phyloP scores from a whole-genome alignment of 2,113 vertebrate genomes.

The Sebastes schlegelii region DNA sequence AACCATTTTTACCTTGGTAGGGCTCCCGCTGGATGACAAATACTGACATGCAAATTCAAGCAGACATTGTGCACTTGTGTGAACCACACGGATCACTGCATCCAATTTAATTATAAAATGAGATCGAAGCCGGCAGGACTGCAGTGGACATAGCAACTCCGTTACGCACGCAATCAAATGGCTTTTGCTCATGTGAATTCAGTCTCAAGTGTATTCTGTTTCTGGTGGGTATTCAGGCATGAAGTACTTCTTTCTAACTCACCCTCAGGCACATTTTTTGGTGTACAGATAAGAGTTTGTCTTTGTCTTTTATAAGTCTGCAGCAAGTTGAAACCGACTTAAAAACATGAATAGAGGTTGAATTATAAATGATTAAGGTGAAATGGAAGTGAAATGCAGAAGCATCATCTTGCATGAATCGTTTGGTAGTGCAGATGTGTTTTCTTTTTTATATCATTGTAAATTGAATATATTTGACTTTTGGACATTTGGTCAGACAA shows the following conservation, averaged over 20 bases:
- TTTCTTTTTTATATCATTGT: background rate
- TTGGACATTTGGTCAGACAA: background rate
- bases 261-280: background rate
- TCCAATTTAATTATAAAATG: slow-evolving; percentile 40
- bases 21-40: slow-evolving; percentile 16
- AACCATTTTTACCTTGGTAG: background rate
- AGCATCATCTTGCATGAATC: background rate
- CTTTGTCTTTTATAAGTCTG: background rate
- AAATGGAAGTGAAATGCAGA: background rate
- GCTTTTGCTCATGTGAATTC: slow-evolving; percentile 6
- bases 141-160: slow-evolving; percentile 27
- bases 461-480: background rate
- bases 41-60: background rate
- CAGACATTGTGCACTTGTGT: slow-evolving; percentile 27
- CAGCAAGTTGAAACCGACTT: background rate
- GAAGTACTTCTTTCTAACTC: background rate
- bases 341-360: background rate
- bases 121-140: slow-evolving; percentile 9
- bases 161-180: slow-evolving; percentile 33
- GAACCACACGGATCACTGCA: slow-evolving; percentile 32
- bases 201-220: slow-evolving; percentile 13
- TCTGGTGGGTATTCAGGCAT: background rate
- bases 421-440: background rate
- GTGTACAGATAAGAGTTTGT: background rate
- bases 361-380: background rate